phyloP scores from a whole-genome alignment of 2,888 invertebrate species.

The Itoplectis maculator region DNA sequence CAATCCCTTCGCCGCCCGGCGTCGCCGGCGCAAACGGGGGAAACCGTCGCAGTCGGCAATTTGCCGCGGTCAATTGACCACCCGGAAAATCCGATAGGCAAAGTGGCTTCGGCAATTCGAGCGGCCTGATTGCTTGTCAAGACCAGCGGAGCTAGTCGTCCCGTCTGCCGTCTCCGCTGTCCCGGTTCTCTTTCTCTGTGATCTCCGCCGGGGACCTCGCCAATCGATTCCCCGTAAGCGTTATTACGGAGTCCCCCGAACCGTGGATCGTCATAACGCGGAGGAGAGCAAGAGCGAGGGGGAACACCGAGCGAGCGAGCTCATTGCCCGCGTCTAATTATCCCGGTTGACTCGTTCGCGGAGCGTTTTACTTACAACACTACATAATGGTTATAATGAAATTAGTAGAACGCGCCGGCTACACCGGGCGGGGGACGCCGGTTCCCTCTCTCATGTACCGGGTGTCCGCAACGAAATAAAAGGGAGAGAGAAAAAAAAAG shows the following conservation, averaged over 20 bases:
- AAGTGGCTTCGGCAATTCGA: slow-evolving; percentile 48
- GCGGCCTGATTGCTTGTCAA: slow-evolving; percentile 61
- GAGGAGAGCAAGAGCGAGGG: neutral
- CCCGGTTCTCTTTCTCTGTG: neutral
- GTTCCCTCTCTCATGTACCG: slow-evolving; percentile 36
- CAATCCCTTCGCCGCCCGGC: neutral
- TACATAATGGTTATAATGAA: slow-evolving; percentile 45
- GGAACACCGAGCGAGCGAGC: neutral
- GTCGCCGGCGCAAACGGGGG: neutral
- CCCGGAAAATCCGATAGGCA: slow-evolving; percentile 55
- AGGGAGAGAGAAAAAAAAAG: no score
- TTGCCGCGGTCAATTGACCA: slow-evolving; percentile 43
- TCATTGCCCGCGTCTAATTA: slow-evolving; percentile 32
- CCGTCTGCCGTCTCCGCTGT: neutral
- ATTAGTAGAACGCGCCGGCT: slow-evolving; percentile 53
- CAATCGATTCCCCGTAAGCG: slow-evolving; percentile 17
- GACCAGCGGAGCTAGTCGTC: slow-evolving; percentile 26
- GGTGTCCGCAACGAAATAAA: slow-evolving; percentile 23
- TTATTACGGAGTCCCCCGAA: neutral
- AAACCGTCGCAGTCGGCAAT: slow-evolving; percentile 32
- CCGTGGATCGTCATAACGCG: slow-evolving; percentile 4
- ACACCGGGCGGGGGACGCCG: no score
- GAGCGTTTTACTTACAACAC: slow-evolving; percentile 35
- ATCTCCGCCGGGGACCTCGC: slow-evolving; percentile 4
- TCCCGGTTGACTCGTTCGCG: slow-evolving; percentile 36